Evolutionary conservation across 2,113 vertebrate species (phyloP).

Genomic region (Varanus salvator): DNA sequence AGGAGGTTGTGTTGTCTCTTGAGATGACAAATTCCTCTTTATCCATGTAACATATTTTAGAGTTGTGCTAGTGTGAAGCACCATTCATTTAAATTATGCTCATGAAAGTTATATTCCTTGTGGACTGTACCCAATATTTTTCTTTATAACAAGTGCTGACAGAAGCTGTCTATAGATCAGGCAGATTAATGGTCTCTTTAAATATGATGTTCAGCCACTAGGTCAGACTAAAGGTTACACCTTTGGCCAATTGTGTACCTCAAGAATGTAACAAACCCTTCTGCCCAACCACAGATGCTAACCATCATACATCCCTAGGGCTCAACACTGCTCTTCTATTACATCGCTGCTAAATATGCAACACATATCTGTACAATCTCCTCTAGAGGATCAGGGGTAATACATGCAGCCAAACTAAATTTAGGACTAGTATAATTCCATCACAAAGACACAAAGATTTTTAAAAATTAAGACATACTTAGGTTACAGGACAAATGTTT

Average conservation of each 20-base stretch:
- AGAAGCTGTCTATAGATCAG: constrained; percentile 4
- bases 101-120: neutral
- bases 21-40: neutral
- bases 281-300: constrained; percentile 19
- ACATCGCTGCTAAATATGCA: neutral
- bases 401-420: neutral
- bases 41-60: constrained; percentile 13
- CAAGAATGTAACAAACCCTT: constrained; percentile 24
- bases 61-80: neutral
- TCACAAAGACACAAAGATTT: neutral
- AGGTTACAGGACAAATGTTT: neutral
- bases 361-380: neutral
- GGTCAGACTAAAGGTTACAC: constrained; percentile 11
- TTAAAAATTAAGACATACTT: neutral
- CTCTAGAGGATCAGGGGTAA: neutral
- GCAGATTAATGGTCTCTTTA: constrained; percentile 23
- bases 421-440: neutral
- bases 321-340: constrained; percentile 4
- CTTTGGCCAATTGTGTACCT: constrained; percentile 1
- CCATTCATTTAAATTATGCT: constrained; percentile 16
- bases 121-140: constrained; percentile 2
- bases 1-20: neutral
- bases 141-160: neutral
- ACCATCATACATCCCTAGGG: neutral
- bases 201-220: constrained; percentile 13